Evolutionary conservation across 2,888 invertebrate genomes (phyloP).

Genomic region (Shargacucullia verbasci): DNA sequence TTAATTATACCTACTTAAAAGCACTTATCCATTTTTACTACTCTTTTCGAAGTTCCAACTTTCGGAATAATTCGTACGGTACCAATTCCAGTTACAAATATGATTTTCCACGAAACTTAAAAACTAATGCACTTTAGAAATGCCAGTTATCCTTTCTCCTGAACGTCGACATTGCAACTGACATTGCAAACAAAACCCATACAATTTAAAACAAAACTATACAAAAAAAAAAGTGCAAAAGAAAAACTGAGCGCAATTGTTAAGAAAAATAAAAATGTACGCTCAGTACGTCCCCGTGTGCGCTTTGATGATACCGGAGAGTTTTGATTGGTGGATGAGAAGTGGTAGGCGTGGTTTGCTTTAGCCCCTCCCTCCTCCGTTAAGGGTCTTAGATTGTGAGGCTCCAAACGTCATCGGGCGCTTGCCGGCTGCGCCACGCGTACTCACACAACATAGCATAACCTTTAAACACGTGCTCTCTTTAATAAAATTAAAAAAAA

Average conservation of each 20-base stretch:
- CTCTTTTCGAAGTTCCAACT: constrained; percentile 1
- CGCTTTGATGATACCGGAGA: constrained; percentile 76
- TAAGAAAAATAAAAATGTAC: constrained; percentile 81
- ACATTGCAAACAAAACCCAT: constrained; percentile 72
- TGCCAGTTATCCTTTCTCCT: constrained; percentile 68
- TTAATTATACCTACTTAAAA: constrained; percentile 4
- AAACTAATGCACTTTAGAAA: constrained; percentile 64
- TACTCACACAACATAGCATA: constrained; percentile 59
- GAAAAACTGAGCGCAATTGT: constrained; percentile 67
- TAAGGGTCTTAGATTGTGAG: constrained; percentile 77
- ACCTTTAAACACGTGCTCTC: constrained; percentile 74
- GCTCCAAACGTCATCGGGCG: constrained; percentile 85
- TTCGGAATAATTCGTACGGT: constrained; percentile 23
- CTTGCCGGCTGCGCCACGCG: constrained; percentile 86
- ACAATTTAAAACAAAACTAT: constrained; percentile 78
- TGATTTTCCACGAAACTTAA: constrained; percentile 59
- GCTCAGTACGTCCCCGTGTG: constrained; percentile 85
- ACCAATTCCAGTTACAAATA: constrained; percentile 38
- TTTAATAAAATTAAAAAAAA: constrained; percentile 53
- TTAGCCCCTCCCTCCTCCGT: constrained; percentile 78
- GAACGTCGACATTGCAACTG: constrained; percentile 77
- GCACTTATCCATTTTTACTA: constrained; percentile 19
- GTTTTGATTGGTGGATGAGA: constrained; percentile 70
- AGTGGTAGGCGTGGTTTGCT: constrained; percentile 75
- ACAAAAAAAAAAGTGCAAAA: constrained; percentile 70